Percentiles rank a stretch among this genome's conserved stretches.
These are phyloP conservation scores for Crotalus horridus DNA, from an alignment of 2,113 vertebrate genomes.

Conservation along the genomic window DNA sequence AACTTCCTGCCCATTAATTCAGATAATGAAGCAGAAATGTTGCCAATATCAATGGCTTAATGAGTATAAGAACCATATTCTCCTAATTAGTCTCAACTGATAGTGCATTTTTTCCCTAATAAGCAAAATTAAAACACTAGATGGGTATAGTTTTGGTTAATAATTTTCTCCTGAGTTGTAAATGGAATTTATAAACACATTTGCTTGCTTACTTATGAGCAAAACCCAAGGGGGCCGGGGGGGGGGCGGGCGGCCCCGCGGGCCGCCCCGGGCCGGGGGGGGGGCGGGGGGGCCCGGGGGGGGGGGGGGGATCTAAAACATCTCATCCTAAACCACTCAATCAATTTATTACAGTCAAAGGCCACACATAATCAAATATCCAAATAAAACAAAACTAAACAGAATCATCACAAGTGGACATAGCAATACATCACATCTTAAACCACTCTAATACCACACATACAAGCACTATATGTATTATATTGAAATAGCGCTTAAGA, in stretches of 20 bases:
- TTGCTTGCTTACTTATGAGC: background rate
- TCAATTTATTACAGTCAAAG: too few species aligned
- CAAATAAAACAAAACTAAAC: too few species aligned
- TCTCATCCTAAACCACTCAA: background rate
- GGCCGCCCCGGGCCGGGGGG: too few species aligned
- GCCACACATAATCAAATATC: too few species aligned
- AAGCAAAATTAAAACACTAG: background rate
- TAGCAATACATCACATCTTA: background rate
- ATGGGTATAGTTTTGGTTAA: background rate
- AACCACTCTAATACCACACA: background rate
- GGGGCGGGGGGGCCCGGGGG: too few species aligned
- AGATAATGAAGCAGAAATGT: background rate
- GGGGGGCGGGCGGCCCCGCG: too few species aligned
- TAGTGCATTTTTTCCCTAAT: background rate
- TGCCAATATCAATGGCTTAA: background rate
- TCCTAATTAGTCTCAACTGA: background rate
- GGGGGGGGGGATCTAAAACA: slow-evolving; percentile 6
- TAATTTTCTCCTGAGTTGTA: background rate
- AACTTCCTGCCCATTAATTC: background rate
- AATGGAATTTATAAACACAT: background rate
- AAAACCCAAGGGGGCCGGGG: too few species aligned
- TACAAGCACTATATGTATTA: background rate
- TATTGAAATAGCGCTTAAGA: background rate
- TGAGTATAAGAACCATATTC: background rate
- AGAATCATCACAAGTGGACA: too few species aligned